phyloP scores from a whole-genome alignment of 1,140 invertebrate genomes.

The Chironomus tepperi region DNA sequence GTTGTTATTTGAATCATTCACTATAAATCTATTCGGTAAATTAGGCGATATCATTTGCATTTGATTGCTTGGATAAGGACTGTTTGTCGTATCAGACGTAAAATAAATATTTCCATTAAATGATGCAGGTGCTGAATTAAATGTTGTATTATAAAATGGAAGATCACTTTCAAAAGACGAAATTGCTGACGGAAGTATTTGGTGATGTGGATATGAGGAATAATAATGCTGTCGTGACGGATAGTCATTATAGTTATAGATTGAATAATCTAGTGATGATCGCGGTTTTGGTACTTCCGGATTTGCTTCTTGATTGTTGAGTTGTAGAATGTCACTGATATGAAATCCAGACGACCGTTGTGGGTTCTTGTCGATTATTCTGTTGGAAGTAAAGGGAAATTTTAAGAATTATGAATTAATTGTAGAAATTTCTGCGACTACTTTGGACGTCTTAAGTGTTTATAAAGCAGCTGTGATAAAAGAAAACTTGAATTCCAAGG shows the following conservation, averaged over 20 bases:
- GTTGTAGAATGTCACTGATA: constrained; percentile 64
- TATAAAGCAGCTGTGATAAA: not conserved
- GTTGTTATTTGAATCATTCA: constrained; percentile 15
- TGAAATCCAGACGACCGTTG: constrained; percentile 59
- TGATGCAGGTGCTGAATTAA: not conserved
- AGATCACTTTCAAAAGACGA: constrained; percentile 13
- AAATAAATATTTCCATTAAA: constrained; percentile 17
- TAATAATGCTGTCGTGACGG: not conserved
- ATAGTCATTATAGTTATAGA: constrained; percentile 12
- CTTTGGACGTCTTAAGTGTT: not conserved
- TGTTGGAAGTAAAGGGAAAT: not conserved
- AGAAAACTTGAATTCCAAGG: not conserved
- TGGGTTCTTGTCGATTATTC: constrained; percentile 25
- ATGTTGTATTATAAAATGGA: constrained; percentile 16
- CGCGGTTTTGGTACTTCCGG: not conserved
- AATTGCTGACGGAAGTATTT: constrained; percentile 6
- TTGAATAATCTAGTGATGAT: not conserved
- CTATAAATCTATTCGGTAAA: not conserved
- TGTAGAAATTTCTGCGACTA: not conserved
- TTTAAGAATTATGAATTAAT: not conserved
- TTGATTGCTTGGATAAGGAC: not conserved
- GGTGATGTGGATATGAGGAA: not conserved
- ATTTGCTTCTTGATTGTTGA: constrained; percentile 41
- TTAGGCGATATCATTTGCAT: not conserved
- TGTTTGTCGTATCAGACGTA: not conserved